Conservation (phyloP, 2,888 invertebrate genomes). For the Onthophagus sagittarius region DNA sequence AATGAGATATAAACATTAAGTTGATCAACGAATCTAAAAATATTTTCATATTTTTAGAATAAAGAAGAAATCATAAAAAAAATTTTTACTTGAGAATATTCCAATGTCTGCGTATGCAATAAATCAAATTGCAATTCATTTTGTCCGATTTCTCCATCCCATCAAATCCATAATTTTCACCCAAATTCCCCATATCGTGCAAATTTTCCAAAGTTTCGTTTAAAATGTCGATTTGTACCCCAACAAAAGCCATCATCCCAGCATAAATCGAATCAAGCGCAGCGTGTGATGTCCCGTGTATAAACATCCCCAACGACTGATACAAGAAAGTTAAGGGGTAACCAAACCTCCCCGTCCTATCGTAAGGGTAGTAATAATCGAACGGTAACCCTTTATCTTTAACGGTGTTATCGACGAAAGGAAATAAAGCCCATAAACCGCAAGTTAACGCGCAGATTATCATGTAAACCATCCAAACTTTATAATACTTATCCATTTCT, state of each 20-base stretch:
- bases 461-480: constrained; percentile 34
- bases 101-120: constrained; percentile 29
- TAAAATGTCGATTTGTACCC: constrained; percentile 50
- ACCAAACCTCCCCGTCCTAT: constrained; percentile 45
- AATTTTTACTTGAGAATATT: constrained; percentile 26
- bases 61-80: no score
- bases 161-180: neutral
- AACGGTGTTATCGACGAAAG: constrained; percentile 34
- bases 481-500: constrained; percentile 31
- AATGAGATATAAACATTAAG: constrained; percentile 36
- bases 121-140: constrained; percentile 26
- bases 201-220: constrained; percentile 42
- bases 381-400: constrained; percentile 32
- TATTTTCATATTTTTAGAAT: no score
- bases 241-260: constrained; percentile 50
- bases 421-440: constrained; percentile 40
- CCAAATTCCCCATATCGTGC: constrained; percentile 1
- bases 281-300: constrained; percentile 52
- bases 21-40: constrained; percentile 41
- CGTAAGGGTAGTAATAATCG: constrained; percentile 50
- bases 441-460: constrained; percentile 35
- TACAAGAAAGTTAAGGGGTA: constrained; percentile 51
- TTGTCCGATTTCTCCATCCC: constrained; percentile 22
- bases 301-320: constrained; percentile 49
- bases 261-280: constrained; percentile 52